Conservation (phyloP, 1,140 invertebrate species). For the Musca vetustissima region DNA sequence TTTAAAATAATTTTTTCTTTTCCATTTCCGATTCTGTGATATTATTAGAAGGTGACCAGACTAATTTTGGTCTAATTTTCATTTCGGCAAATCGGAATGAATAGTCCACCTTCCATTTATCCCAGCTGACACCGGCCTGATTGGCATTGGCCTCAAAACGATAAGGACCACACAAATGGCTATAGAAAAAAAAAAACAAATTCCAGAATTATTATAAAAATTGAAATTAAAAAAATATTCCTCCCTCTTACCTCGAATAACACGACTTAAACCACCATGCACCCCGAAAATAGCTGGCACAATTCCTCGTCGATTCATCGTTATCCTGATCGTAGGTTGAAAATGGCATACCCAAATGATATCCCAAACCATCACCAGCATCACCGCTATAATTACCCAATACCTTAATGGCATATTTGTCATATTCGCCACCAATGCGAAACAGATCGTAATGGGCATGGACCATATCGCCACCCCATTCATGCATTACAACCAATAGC, state of each 20-base stretch:
- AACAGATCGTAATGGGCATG: slow-evolving; percentile 2
- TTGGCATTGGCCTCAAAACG: no score
- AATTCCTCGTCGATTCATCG: neutral
- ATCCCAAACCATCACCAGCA: neutral
- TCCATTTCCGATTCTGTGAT: no score
- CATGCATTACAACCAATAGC: neutral
- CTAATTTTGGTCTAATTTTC: no score
- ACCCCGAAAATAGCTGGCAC: neutral
- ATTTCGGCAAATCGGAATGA: no score
- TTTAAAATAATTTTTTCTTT: no score
- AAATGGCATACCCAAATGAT: neutral
- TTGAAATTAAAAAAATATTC: neutral
- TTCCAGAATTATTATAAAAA: neutral
- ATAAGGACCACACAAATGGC: no score
- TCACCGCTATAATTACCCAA: neutral
- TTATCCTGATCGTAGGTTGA: neutral
- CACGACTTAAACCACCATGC: slow-evolving; percentile 3
- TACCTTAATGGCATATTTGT: neutral
- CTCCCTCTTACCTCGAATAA: neutral
- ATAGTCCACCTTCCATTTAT: no score
- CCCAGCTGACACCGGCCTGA: no score
- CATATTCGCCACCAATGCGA: neutral
- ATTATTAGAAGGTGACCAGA: no score
- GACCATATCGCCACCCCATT: neutral
- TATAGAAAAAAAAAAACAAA: neutral